phyloP scores from a whole-genome alignment of 2,113 vertebrate genomes.

The Aegotheles bennettii region DNA sequence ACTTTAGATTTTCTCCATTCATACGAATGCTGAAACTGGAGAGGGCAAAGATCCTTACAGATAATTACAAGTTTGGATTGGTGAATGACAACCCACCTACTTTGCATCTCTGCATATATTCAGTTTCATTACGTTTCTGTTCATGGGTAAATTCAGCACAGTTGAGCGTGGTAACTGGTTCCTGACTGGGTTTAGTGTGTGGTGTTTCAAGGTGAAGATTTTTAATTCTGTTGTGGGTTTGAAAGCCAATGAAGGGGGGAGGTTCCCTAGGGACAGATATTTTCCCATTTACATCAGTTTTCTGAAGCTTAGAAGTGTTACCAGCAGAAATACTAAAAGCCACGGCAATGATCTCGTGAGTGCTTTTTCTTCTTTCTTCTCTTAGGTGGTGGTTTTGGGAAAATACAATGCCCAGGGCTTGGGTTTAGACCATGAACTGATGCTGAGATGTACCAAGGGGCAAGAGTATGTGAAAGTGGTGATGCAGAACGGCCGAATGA shows the following conservation, averaged over 20 bases:
- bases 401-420: conserved; percentile 94
- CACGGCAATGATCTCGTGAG: neutral
- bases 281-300: neutral
- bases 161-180: neutral
- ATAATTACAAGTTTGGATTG: neutral
- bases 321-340: neutral
- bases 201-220: neutral
- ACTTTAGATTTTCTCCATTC: neutral
- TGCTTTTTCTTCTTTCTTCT: neutral
- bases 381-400: conserved; percentile 90
- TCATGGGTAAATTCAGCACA: neutral
- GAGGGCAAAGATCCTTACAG: neutral
- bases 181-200: neutral
- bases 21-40: neutral
- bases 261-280: neutral
- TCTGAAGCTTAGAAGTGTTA: neutral
- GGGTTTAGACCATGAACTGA: conserved; percentile 85
- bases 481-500: conserved; percentile 85
- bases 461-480: conserved; percentile 91
- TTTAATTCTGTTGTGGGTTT: neutral
- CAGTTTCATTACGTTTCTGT: neutral
- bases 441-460: conserved; percentile 89
- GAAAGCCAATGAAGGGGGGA: neutral
- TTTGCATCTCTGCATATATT: neutral
- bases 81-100: neutral